Conservation (phyloP, 2,113 vertebrate species). For the Enhydra lutris region DNA sequence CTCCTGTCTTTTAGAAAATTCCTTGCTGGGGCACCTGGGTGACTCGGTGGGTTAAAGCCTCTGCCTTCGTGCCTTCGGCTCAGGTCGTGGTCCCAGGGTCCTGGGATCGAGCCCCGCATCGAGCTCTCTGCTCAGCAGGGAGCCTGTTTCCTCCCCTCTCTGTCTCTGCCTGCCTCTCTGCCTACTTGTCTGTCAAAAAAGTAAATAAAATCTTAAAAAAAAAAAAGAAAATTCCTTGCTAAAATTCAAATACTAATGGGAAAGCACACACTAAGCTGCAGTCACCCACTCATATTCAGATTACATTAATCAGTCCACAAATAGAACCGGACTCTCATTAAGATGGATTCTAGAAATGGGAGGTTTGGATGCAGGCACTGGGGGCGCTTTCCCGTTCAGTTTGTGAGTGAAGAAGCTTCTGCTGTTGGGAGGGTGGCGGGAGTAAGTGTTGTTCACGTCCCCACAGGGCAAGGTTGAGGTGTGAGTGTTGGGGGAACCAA, state of each 20-base stretch:
- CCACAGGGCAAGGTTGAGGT: not conserved
- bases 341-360: not conserved
- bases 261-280: not conserved
- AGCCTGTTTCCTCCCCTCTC: no score
- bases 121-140: no score
- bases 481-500: not conserved
- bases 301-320: not conserved
- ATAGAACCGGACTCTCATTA: not conserved
- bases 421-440: not conserved
- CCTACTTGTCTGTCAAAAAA: no score
- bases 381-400: not conserved
- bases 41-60: no score
- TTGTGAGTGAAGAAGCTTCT: not conserved
- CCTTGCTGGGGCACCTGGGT: not conserved
- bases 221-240: not conserved
- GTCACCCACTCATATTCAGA: no score
- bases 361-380: not conserved
- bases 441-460: no score
- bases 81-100: no score
- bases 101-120: no score
- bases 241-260: not conserved
- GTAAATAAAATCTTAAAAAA: no score
- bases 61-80: no score
- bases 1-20: not conserved
- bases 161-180: no score